Percentiles rank a stretch among this genome's conserved stretches.
Evolutionary conservation across 2,888 invertebrate species (phyloP).

Genomic region (Steromphala cineraria): DNA sequence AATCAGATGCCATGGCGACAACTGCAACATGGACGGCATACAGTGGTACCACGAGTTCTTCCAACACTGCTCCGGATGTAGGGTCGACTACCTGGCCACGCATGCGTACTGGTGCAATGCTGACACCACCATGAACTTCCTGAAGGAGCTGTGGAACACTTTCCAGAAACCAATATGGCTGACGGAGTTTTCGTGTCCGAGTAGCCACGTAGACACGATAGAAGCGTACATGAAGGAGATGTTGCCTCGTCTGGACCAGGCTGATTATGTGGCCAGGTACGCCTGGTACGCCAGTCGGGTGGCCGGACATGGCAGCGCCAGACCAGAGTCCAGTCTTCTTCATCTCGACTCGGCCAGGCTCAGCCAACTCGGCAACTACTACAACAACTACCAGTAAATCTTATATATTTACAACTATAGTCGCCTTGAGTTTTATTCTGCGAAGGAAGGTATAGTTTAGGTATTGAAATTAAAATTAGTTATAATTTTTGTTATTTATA

Average conservation of each 20-base stretch:
- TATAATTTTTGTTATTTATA: no score
- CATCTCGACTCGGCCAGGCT: conserved; percentile 24
- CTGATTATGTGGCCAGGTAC: conserved; percentile 36
- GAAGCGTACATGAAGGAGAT: conserved; percentile 39
- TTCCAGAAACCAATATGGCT: conserved; percentile 47
- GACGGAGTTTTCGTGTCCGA: conserved; percentile 48
- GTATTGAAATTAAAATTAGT: no score
- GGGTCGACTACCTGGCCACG: conserved; percentile 51
- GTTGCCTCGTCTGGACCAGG: conserved; percentile 40
- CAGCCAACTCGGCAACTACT: conserved; percentile 35
- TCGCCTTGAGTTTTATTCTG: no score
- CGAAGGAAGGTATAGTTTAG: no score
- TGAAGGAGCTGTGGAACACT: conserved; percentile 36
- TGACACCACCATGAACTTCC: conserved; percentile 34
- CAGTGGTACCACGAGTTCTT: conserved; percentile 54
- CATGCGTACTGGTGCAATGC: conserved; percentile 48
- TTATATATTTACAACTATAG: no score
- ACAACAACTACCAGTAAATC: conserved; percentile 29
- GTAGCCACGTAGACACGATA: conserved; percentile 28
- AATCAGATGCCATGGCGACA: conserved; percentile 13
- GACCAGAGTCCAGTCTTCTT: conserved; percentile 32
- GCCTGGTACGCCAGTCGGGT: conserved; percentile 42
- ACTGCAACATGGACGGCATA: conserved; percentile 23
- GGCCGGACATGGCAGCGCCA: conserved; percentile 12
- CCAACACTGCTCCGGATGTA: conserved; percentile 43